A percentile compares a stretch with the other conserved stretches of the same genome.
These are phyloP conservation scores for Limnephilus lunatus DNA, from an alignment of 2,888 invertebrate species.

Conservation along the genomic window DNA sequence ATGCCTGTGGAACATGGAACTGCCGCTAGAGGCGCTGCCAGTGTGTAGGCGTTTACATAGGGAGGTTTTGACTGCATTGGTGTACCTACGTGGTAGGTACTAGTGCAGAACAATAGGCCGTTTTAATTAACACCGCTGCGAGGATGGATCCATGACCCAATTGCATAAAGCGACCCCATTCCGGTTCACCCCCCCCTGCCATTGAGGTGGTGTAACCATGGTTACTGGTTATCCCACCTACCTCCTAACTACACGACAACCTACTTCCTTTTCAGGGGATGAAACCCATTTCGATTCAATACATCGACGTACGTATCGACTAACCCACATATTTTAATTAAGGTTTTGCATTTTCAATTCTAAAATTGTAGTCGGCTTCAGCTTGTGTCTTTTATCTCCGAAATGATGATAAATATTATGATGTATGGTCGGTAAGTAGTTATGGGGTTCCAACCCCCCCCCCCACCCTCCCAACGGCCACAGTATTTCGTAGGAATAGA, in stretches of 20 bases:
- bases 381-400: no score
- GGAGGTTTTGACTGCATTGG: neutral
- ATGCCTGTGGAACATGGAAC: neutral
- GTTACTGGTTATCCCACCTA: neutral
- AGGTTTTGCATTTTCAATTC: neutral
- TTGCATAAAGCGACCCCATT: neutral
- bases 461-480: no score
- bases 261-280: no score
- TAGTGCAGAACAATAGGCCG: neutral
- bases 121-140: constrained; percentile 22
- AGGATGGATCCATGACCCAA: constrained; percentile 29
- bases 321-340: neutral
- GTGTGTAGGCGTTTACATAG: neutral
- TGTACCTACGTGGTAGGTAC: neutral
- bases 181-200: neutral
- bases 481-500: no score
- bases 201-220: neutral
- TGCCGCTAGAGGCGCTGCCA: neutral
- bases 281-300: neutral
- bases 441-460: no score
- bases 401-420: no score
- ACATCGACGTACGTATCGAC: neutral
- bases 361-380: no score
- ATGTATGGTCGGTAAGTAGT: no score
- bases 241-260: neutral